Evolutionary conservation across 64 coral and sea anemone species (phyloP).

Genomic region (Trachythela sp.): DNA sequence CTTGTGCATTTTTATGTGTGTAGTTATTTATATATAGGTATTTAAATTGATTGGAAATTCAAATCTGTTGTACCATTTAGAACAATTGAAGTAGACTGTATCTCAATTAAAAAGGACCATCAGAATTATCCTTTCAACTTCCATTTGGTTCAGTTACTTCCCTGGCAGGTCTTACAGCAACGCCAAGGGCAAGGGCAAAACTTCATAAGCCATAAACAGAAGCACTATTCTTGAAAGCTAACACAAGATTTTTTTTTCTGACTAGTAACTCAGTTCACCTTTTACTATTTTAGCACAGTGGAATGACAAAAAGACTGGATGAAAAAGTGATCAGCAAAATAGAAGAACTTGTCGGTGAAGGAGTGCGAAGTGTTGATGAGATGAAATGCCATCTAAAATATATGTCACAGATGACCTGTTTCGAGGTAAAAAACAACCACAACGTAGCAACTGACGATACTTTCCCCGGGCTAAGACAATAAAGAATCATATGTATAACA

Average conservation of each 20-base stretch:
- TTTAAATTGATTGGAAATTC: no score
- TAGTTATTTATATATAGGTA: no score
- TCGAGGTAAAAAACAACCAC: background rate
- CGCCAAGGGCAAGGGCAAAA: no score
- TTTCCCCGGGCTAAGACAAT: background rate
- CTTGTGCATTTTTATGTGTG: no score
- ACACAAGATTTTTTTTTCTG: background rate
- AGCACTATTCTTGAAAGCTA: background rate
- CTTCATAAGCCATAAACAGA: no score
- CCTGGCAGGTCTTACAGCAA: no score
- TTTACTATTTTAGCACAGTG: background rate
- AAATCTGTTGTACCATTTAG: no score
- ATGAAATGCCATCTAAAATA: background rate
- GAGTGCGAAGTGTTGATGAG: background rate
- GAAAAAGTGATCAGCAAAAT: background rate
- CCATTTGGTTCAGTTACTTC: no score
- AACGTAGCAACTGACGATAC: background rate
- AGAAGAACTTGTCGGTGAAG: background rate
- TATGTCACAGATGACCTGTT: background rate
- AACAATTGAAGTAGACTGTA: no score
- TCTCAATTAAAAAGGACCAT: background rate
- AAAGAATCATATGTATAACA: no score
- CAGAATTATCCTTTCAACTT: no score
- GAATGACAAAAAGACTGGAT: background rate
- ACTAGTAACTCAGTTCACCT: background rate